These are phyloP conservation scores for Sciaenops ocellatus DNA, from an alignment of 2,797 vertebrate genomes.

Conservation along the genomic window DNA sequence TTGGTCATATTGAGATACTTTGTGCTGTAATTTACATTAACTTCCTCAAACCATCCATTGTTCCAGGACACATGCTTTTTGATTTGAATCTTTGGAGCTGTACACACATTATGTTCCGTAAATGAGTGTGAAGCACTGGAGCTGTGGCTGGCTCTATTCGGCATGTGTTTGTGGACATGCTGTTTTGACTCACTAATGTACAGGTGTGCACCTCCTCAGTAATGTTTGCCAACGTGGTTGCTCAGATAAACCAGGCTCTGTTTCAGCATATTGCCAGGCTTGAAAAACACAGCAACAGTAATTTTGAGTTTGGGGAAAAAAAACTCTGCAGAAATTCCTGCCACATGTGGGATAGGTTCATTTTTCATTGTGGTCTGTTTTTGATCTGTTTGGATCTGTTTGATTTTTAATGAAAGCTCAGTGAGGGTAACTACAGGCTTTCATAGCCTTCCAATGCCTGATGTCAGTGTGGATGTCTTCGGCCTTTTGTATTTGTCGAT, in stretches of 20 bases:
- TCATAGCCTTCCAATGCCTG: constrained; percentile 2
- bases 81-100: neutral
- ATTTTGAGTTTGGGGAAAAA: constrained; percentile 5
- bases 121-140: neutral
- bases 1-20: neutral
- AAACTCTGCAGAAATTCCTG: neutral
- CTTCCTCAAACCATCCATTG: neutral
- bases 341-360: neutral
- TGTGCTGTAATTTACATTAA: neutral
- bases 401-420: constrained; percentile 12
- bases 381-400: neutral
- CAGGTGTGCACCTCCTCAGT: constrained; percentile 17
- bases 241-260: constrained; percentile 13
- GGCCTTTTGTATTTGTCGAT: constrained; percentile 1
- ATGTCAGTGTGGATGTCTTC: constrained; percentile 6
- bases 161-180: constrained; percentile 9
- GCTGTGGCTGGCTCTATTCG: neutral
- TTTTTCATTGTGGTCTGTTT: constrained; percentile 8
- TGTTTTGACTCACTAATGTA: constrained; percentile 12
- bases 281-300: neutral
- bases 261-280: constrained; percentile 12
- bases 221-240: constrained; percentile 1
- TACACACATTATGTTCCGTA: neutral
- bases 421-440: constrained; percentile 8
- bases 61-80: neutral